Percentiles rank a stretch among this genome's conserved stretches.
phyloP scores from a whole-genome alignment of 2,888 invertebrate genomes.

The Latheticus oryzae region DNA sequence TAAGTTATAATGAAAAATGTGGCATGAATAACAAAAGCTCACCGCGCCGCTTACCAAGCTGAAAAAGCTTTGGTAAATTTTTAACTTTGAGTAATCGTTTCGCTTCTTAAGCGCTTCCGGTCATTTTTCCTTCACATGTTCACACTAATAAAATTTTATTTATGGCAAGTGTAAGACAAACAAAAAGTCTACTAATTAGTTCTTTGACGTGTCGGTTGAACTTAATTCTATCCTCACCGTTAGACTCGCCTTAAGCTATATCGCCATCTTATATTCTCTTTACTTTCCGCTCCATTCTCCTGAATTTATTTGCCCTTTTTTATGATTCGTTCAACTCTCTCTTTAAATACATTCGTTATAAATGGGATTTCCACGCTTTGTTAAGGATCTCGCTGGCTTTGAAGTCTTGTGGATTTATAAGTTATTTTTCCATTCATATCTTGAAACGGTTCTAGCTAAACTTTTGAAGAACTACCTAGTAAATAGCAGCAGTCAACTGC shows the following conservation, averaged over 20 bases:
- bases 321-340: conserved; percentile 30
- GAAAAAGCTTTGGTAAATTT: conserved; percentile 35
- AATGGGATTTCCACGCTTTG: conserved; percentile 47
- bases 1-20: conserved; percentile 42
- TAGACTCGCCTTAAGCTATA: conserved; percentile 17
- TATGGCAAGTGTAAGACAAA: conserved; percentile 8
- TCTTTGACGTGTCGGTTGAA: conserved; percentile 9
- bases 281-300: conserved; percentile 23
- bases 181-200: conserved; percentile 16
- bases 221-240: conserved; percentile 13
- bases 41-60: conserved; percentile 8
- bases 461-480: conserved; percentile 12
- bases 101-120: conserved; percentile 23
- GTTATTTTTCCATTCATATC: conserved; percentile 46
- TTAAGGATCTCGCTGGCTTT: conserved; percentile 43
- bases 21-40: conserved; percentile 37
- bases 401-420: conserved; percentile 46
- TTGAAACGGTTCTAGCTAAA: conserved; percentile 13
- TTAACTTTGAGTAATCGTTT: conserved; percentile 28
- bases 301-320: conserved; percentile 28
- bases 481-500: not conserved
- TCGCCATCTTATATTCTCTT: conserved; percentile 24
- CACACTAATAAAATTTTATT: conserved; percentile 6
- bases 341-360: conserved; percentile 49
- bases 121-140: conserved; percentile 6